Evolutionary conservation across 2,888 invertebrate species (phyloP).

Genomic region (Unio pictorum): DNA sequence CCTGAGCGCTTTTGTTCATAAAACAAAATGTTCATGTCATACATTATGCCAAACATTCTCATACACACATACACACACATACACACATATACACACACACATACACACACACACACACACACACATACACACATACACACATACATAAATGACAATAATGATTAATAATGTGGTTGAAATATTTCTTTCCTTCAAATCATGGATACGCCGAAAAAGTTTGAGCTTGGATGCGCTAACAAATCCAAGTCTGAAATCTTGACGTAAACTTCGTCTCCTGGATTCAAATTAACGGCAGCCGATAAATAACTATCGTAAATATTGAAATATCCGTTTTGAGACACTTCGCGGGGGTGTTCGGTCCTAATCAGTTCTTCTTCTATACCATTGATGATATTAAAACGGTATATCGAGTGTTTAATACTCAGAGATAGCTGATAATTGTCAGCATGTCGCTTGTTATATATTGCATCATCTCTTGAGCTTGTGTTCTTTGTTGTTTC

Average conservation of each 20-base stretch:
- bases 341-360: conserved; percentile 1
- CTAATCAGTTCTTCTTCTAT: conserved; percentile 1
- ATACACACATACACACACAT: too few species aligned
- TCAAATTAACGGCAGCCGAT: conserved; percentile 1
- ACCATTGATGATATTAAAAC: conserved; percentile 1
- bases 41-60: too few species aligned
- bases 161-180: too few species aligned
- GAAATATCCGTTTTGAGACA: conserved; percentile 2
- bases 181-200: conserved; percentile 4
- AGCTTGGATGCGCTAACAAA: conserved; percentile 3
- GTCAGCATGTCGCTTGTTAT: too few species aligned
- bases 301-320: conserved; percentile 3
- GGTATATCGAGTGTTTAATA: conserved; percentile 1
- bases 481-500: neutral
- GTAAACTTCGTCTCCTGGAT: conserved; percentile 10
- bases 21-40: too few species aligned
- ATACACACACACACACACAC: too few species aligned
- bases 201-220: conserved; percentile 6
- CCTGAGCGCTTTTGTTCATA: too few species aligned
- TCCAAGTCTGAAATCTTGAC: conserved; percentile 10
- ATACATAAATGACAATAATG: too few species aligned
- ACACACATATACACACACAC: too few species aligned
- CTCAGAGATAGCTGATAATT: too few species aligned
- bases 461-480: too few species aligned
- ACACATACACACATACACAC: too few species aligned